Percentiles rank a stretch among this genome's conserved stretches.
Evolutionary conservation across 2,888 invertebrate genomes (phyloP).

Genomic region (Agrochola lota): DNA sequence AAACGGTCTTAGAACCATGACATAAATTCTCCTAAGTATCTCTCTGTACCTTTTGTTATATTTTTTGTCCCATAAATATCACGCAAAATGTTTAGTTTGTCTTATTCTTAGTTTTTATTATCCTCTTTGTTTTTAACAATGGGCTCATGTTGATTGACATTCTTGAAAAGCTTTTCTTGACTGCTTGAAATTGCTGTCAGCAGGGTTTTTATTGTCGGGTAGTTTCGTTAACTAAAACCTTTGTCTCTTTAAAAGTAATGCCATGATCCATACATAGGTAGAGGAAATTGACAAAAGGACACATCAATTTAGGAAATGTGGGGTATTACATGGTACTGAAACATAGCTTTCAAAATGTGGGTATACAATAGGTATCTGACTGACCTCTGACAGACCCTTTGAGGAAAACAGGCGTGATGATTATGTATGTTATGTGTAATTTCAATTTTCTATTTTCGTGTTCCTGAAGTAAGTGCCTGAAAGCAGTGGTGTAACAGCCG

Average conservation of each 20-base stretch:
- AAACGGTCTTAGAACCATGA: constrained; percentile 74
- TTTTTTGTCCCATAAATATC: constrained; percentile 73
- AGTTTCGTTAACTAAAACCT: constrained; percentile 22
- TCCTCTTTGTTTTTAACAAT: constrained; percentile 61
- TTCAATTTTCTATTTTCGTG: neutral
- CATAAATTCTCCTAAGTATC: constrained; percentile 74
- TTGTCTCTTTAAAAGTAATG: constrained; percentile 38
- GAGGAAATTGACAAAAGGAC: neutral
- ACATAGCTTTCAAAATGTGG: no score
- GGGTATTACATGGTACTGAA: neutral
- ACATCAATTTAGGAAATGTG: neutral
- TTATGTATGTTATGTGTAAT: neutral
- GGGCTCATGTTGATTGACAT: constrained; percentile 62
- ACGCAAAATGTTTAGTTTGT: constrained; percentile 71
- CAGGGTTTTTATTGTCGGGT: constrained; percentile 40
- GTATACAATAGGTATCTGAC: no score
- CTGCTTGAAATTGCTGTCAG: constrained; percentile 38
- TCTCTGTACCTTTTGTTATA: constrained; percentile 69
- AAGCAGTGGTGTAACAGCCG: no score
- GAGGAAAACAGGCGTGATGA: neutral
- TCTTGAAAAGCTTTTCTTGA: constrained; percentile 43
- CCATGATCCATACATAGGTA: neutral
- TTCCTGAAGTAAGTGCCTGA: constrained; percentile 1
- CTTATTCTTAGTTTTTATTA: constrained; percentile 68
- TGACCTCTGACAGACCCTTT: neutral